phyloP scores from a whole-genome alignment of 2,113 vertebrate genomes.

The Perca schrenkii region DNA sequence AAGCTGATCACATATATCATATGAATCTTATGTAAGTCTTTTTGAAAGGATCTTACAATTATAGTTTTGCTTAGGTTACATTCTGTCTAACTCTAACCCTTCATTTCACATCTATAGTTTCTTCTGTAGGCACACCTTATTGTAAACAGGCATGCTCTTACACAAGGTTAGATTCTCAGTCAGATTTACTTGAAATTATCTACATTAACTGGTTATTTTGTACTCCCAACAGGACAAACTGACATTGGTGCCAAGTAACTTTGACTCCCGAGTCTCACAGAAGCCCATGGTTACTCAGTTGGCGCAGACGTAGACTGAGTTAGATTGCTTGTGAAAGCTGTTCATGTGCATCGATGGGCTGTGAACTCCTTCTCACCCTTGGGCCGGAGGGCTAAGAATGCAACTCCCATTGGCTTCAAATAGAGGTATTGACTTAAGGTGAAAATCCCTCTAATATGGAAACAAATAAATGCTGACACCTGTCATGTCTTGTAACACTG shows the following conservation, averaged over 20 bases:
- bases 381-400: constrained; percentile 33
- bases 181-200: constrained; percentile 39
- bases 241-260: constrained; percentile 35
- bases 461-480: constrained; percentile 53
- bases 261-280: constrained; percentile 41
- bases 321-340: constrained; percentile 67
- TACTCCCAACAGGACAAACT: constrained; percentile 25
- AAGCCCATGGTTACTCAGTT: constrained; percentile 51
- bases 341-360: constrained; percentile 56
- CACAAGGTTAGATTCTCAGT: constrained; percentile 5
- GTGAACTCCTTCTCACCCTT: constrained; percentile 63
- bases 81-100: not conserved
- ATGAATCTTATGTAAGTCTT: not conserved
- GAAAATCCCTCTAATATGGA: constrained; percentile 57
- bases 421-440: constrained; percentile 40
- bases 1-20: not conserved
- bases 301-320: constrained; percentile 18
- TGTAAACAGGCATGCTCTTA: not conserved
- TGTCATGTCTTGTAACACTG: constrained; percentile 38
- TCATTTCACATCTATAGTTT: not conserved
- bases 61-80: not conserved
- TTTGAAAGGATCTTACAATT: not conserved
- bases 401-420: constrained; percentile 42
- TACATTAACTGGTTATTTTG: constrained; percentile 34
- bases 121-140: not conserved